Base-by-base conservation (phyloP, 1,140 invertebrate species). In the Steinernema feltiae region DNA sequence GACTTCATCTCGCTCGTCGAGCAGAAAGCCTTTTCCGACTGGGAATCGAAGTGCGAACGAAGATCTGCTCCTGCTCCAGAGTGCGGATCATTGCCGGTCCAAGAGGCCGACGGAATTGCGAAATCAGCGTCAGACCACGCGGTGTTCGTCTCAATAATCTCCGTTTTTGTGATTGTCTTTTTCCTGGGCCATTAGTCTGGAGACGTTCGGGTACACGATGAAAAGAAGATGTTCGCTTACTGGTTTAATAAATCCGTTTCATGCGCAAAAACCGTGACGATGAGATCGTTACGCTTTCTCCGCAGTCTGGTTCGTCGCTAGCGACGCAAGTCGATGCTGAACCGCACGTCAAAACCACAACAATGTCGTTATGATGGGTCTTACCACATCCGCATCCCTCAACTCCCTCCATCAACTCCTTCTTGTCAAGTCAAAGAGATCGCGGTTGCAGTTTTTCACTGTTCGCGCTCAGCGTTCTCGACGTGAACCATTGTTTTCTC, bases 1-100 rank as follows among this genome's bases (percentile, higher is more conserved):
- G 31, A 31, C 12, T 78, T 78, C 70, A 31, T 32, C 29, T 63
- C 48, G 18, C 46, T 63, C n/a, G 74, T 76, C 21, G 71, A 63
- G 17, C 77, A 48, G 24, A 70, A 48, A 1, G 76, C 53, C 53
- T 63, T 63, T 21, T 63, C 53, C 12, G 53, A 63, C 53, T 63
- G 53, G 53, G 12, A 63, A 27, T 12, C 53, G 15, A 63, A 21
- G 24, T 63, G 53, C 53, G 53, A 21, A 3, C 53, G 53, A 3
- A 7, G 3, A 15, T 7, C 24, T 12, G 15, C 53, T 15, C n/a
- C n/a, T n/a, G 24, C 7, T 27, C 3, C 24, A 21, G 3, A 63
- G 24, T 63, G 53, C 53, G 53, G 53, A 63, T 12, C 41, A n/a
- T 7, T 12, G 41, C 7, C 7, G 41, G 41, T 46, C n/a, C n/a